phyloP scores from a whole-genome alignment of 2,888 invertebrate species.

The Melanotus villosus region DNA sequence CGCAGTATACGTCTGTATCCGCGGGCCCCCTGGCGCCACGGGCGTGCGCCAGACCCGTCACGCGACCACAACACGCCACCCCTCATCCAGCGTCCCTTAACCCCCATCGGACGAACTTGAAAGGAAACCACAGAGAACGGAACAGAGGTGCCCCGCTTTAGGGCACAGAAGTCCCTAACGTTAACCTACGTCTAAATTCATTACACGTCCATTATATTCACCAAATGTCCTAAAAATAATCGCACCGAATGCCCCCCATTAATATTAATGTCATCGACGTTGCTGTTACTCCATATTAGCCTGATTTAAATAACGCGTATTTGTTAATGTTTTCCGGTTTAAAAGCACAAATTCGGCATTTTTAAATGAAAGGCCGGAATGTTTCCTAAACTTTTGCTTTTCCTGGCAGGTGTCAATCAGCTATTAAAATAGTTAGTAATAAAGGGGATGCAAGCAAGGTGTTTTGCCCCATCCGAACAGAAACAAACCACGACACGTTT shows the following conservation, averaged over 20 bases:
- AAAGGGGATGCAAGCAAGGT: conserved; percentile 11
- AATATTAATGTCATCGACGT: no score
- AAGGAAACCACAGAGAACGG: conserved; percentile 48
- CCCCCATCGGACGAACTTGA: conserved; percentile 41
- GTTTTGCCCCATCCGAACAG: not conserved
- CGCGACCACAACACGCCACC: conserved; percentile 50
- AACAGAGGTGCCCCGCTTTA: conserved; percentile 34
- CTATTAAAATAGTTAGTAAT: conserved; percentile 1
- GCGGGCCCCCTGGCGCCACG: conserved; percentile 52
- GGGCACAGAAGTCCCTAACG: conserved; percentile 37
- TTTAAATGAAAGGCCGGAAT: conserved; percentile 42
- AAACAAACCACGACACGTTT: not conserved
- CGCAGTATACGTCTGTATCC: conserved; percentile 44
- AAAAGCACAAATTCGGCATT: conserved; percentile 37
- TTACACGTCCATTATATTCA: conserved; percentile 26
- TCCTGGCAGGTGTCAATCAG: conserved; percentile 50
- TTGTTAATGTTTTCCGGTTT: not conserved
- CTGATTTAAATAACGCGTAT: no score
- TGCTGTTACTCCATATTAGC: no score
- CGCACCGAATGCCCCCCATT: no score
- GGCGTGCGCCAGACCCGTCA: conserved; percentile 53
- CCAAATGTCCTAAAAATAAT: not conserved
- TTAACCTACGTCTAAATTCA: conserved; percentile 39
- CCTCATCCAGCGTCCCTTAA: conserved; percentile 37
- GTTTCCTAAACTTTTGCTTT: conserved; percentile 38